Evolutionary conservation across 2,797 vertebrate genomes (phyloP).

Genomic region (Salmo trutta): DNA sequence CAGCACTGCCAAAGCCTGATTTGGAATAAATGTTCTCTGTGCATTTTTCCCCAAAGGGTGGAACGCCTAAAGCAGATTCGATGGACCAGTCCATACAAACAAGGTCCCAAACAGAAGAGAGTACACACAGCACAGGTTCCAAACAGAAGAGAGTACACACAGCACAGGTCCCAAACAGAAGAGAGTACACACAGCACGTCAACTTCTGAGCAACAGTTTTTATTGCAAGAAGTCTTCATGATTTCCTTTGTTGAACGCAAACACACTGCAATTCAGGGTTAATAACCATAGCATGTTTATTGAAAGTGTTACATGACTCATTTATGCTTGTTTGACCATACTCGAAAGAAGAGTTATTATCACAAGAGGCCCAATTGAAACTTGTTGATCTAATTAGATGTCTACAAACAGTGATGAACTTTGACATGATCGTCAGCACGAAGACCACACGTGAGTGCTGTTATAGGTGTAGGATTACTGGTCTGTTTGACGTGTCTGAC

Average conservation of each 20-base stretch:
- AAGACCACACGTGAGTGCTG: constrained; percentile 40
- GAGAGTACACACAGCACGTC: constrained; percentile 29
- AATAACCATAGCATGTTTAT: constrained; percentile 20
- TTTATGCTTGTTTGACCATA: constrained; percentile 36
- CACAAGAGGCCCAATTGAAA: constrained; percentile 14
- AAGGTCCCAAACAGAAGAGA: constrained; percentile 37
- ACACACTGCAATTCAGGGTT: constrained; percentile 14
- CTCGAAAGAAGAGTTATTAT: constrained; percentile 17
- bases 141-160: constrained; percentile 35
- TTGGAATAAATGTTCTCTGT: constrained; percentile 55
- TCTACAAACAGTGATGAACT: constrained; percentile 39
- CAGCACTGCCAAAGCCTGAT: constrained; percentile 56
- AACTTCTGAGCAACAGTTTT: constrained; percentile 31
- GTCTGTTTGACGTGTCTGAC: constrained; percentile 7
- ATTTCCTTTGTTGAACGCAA: constrained; percentile 32
- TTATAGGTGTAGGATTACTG: constrained; percentile 27
- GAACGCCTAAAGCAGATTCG: constrained; percentile 59
- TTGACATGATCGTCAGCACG: constrained; percentile 21
- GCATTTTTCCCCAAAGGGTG: constrained; percentile 60
- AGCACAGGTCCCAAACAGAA: constrained; percentile 24
- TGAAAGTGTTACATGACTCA: constrained; percentile 21
- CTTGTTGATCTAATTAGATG: constrained; percentile 31
- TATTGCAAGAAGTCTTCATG: constrained; percentile 19
- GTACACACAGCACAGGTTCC: constrained; percentile 26
- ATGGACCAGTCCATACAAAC: constrained; percentile 72